phyloP scores from a whole-genome alignment of 2,113 vertebrate genomes.

The Oriolus oriolus region DNA sequence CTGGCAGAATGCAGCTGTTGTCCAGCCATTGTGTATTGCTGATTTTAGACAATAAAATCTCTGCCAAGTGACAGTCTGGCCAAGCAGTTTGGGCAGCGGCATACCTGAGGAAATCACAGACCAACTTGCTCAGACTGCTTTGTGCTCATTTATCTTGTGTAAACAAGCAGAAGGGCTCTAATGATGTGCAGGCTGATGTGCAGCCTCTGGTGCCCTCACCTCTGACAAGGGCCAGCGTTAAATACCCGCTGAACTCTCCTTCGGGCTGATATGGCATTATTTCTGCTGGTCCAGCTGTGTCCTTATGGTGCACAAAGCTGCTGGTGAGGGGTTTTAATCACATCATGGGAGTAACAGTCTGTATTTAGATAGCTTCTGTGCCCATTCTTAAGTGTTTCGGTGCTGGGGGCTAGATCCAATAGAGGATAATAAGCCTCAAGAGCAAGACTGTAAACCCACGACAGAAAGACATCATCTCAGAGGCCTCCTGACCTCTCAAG shows the following conservation, averaged over 20 bases:
- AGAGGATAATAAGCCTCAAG: not conserved
- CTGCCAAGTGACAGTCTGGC: slow-evolving; percentile 24
- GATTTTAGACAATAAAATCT: not conserved
- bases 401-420: not conserved
- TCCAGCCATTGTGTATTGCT: not conserved
- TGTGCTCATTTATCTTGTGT: not conserved
- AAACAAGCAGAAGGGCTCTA: slow-evolving; percentile 14
- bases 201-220: not conserved
- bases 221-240: not conserved
- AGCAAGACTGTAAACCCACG: not conserved
- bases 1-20: slow-evolving; percentile 21
- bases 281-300: not conserved
- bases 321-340: not conserved
- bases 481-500: not conserved
- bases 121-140: not conserved
- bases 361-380: not conserved
- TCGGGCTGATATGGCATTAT: fast-evolving
- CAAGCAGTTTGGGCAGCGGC: not conserved
- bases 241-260: not conserved
- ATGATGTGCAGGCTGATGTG: not conserved
- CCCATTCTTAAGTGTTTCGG: not conserved
- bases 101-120: slow-evolving; percentile 27
- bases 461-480: not conserved
- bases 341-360: not conserved
- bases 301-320: not conserved